These are phyloP conservation scores for Tetranychus piercei DNA, from an alignment of 2,888 invertebrate species.

Conservation along the genomic window DNA sequence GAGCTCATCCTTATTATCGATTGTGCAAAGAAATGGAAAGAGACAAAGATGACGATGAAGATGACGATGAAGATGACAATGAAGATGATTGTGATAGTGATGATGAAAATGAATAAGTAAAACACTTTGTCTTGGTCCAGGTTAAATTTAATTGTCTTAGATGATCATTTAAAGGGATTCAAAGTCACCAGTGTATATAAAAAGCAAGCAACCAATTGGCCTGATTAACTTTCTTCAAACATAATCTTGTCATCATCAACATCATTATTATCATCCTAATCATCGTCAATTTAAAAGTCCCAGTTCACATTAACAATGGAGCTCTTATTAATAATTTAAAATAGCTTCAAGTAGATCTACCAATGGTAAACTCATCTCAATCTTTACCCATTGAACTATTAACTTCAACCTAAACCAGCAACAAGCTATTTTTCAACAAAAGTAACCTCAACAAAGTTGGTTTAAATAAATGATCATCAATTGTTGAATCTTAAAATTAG, in stretches of 20 bases:
- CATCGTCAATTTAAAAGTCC: background rate
- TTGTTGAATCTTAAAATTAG: background rate
- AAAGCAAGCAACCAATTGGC: background rate
- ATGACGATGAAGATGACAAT: background rate
- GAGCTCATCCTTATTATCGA: background rate
- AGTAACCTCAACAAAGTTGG: too few relatives aligned
- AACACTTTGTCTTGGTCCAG: background rate
- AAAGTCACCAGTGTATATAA: background rate
- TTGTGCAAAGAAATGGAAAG: too few relatives aligned
- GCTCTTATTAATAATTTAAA: background rate
- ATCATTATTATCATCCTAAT: conserved; percentile 4
- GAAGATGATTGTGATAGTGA: background rate
- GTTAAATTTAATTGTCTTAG: background rate
- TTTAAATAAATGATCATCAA: background rate
- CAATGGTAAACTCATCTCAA: too few relatives aligned
- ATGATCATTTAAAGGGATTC: background rate
- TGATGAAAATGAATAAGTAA: background rate
- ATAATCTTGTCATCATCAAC: background rate
- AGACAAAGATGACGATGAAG: background rate
- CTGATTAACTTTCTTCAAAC: background rate
- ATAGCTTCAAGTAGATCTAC: background rate
- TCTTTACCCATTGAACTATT: too few relatives aligned
- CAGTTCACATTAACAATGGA: background rate
- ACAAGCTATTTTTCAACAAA: too few relatives aligned
- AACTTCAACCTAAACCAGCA: too few relatives aligned